phyloP scores from a whole-genome alignment of 1,140 invertebrate genomes.

The honey bee (Apis mellifera) region Amel_HAv3.1 CM009938.2:768001-768500 shows the following conservation, averaged over 20 bases:
- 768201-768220: too few relatives aligned
- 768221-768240: background rate
- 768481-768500: too few relatives aligned
- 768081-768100: too few relatives aligned
- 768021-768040: background rate
- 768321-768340: slow-evolving; percentile 52
- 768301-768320: slow-evolving; percentile 51
- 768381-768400: slow-evolving; percentile 28
- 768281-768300: slow-evolving; percentile 55
- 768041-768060: background rate
- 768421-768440: slow-evolving; percentile 28
- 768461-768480: background rate
- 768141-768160: slow-evolving; percentile 21
- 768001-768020: slow-evolving; percentile 9
- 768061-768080: too few relatives aligned
- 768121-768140: slow-evolving; percentile 14
- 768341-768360: slow-evolving; percentile 52
- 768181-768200: slow-evolving; percentile 4
- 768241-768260: slow-evolving; percentile 34
- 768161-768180: slow-evolving; percentile 11
- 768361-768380: slow-evolving; percentile 43
- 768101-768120: background rate
- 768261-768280: slow-evolving; percentile 13
- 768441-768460: slow-evolving; percentile 6
- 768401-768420: slow-evolving; percentile 39